Conservation (phyloP, 2,888 invertebrate genomes). For the Rotaria macrura region DNA sequence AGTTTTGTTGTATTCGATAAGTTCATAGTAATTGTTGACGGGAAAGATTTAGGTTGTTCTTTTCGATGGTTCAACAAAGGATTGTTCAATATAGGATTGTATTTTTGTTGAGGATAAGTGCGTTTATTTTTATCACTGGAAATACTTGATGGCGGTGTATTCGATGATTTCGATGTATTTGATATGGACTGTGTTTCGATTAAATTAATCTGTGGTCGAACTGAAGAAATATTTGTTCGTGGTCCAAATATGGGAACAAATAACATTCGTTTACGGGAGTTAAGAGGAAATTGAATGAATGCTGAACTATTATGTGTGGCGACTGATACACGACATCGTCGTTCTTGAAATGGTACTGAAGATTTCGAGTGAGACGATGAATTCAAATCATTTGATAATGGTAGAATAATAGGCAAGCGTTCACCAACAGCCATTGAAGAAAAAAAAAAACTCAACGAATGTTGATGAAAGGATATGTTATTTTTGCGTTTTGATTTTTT, state of each 20-base stretch:
- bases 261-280: not conserved
- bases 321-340: not conserved
- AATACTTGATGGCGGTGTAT: not conserved
- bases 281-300: not conserved
- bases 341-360: not conserved
- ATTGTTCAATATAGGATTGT: not conserved
- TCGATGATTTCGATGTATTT: not conserved
- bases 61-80: not conserved
- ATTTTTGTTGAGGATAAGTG: not conserved
- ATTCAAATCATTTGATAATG: not conserved
- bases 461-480: not conserved
- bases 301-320: not conserved
- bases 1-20: not conserved
- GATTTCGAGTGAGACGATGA: not conserved
- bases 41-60: not conserved
- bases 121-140: not conserved
- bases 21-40: not conserved
- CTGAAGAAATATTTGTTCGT: not conserved
- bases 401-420: not conserved
- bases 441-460: not conserved
- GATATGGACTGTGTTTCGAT: not conserved
- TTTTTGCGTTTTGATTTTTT: not conserved
- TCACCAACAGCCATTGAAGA: not conserved
- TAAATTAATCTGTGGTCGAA: not conserved
- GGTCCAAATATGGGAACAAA: not conserved